Evolutionary conservation across 2,113 vertebrate species (phyloP).

Genomic region (Isichthys henryi): DNA sequence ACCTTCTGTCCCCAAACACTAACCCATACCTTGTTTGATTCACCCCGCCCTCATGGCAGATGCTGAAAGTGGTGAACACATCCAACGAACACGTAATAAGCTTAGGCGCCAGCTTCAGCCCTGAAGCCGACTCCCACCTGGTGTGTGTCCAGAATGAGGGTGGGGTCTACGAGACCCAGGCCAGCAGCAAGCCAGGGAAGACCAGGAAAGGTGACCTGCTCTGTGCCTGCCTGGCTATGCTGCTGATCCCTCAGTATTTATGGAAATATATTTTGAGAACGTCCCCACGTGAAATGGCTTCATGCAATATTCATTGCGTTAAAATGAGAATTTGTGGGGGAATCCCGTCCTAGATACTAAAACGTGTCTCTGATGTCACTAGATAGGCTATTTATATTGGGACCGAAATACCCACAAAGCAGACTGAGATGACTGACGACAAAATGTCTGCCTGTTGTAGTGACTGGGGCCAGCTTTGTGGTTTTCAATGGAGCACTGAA

Average conservation of each 20-base stretch:
- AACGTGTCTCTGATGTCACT: neutral
- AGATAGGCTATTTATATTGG: neutral
- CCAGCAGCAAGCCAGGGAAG: conserved; percentile 71
- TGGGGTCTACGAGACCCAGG: conserved; percentile 81
- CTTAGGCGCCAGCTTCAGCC: conserved; percentile 79
- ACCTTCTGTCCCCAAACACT: neutral
- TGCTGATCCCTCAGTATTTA: neutral
- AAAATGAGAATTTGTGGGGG: neutral
- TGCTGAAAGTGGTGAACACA: conserved; percentile 78
- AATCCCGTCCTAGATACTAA: neutral
- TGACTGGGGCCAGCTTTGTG: conserved; percentile 92
- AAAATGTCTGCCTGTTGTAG: conserved; percentile 49
- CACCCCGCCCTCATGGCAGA: conserved; percentile 51
- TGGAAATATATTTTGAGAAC: neutral
- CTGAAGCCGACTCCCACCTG: conserved; percentile 83
- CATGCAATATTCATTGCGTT: neutral
- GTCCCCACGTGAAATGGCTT: neutral
- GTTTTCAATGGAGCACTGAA: conserved; percentile 92
- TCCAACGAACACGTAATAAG: conserved; percentile 91
- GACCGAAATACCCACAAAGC: neutral
- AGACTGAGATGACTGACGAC: neutral
- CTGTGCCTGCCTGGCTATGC: no score
- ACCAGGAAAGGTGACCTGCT: conserved; percentile 72
- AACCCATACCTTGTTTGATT: neutral
- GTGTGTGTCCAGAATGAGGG: conserved; percentile 83